phyloP scores from a whole-genome alignment of 2,888 invertebrate species.

The Caenorhabditis sulstoni region DNA sequence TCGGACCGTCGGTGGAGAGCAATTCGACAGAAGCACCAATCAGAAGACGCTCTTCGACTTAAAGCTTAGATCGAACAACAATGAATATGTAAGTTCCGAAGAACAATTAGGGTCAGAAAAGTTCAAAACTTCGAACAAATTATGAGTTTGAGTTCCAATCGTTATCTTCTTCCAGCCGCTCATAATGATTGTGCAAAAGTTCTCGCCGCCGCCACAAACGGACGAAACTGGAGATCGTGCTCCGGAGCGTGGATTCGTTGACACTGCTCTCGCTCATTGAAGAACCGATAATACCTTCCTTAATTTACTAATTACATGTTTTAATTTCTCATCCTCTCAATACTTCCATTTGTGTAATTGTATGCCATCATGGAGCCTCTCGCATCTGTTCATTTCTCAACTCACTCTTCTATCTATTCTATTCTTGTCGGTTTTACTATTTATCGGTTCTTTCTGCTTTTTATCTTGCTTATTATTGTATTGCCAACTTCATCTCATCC shows the following conservation, averaged over 20 bases:
- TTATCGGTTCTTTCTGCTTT: too few species aligned
- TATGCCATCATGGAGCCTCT: too few species aligned
- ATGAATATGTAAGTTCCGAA: conserved; percentile 62
- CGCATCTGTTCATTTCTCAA: neutral
- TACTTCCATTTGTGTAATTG: too few species aligned
- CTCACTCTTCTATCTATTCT: neutral
- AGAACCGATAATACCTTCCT: neutral
- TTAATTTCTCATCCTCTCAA: conserved; percentile 4
- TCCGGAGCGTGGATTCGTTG: conserved; percentile 76
- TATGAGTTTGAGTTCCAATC: neutral
- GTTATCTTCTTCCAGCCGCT: conserved; percentile 64
- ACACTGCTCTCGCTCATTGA: conserved; percentile 75
- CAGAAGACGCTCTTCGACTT: conserved; percentile 72
- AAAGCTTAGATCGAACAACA: conserved; percentile 71
- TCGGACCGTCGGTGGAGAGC: conserved; percentile 49
- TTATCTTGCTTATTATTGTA: too few species aligned
- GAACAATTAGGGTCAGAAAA: too few species aligned
- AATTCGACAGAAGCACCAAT: conserved; percentile 55
- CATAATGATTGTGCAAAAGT: conserved; percentile 60
- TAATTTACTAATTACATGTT: neutral
- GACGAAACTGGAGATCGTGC: conserved; percentile 64
- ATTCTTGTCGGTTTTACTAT: neutral
- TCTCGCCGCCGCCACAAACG: conserved; percentile 22
- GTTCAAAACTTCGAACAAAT: too few species aligned
- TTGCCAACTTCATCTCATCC: too few species aligned